Evolutionary conservation across 2,113 vertebrate genomes (phyloP), one percentile per base, ranked within the genome.

Genomic region (Cavia aperea): DNA sequence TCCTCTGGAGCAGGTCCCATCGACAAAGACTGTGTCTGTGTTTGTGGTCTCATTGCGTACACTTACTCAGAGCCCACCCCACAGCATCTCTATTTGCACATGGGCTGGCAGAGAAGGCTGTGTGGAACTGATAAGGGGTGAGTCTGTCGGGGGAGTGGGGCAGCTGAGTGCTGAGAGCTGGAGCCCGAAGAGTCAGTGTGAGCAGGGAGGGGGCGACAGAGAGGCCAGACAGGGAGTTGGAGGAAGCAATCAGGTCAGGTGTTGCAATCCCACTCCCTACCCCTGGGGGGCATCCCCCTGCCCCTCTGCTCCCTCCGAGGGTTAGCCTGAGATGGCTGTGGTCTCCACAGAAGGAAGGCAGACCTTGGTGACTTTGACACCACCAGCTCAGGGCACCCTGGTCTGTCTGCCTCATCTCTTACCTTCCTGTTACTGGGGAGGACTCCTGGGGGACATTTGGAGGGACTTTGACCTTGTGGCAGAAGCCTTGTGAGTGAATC

Each of bases 381-480:
- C 31, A 7, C 43, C 5, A 70, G 29, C 18, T 75, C 56, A 51
- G 86, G 36, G 46, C 16, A 9, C 19, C 39, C 58, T 33, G 49
- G 51, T 62, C 9, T 23, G 5, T 54, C 49, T 29, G 13, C 49
- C 73, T 93, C 54, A 62, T 62, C 60, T 84, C 63, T 63, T 18
- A 4, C 23, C 65, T 86, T 39, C 39, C 70, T 58, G 46, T 63
- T 68, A 70, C 33, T 86, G 86, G 66, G 18, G 36, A 58, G 54
- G 65, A 56, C n/a, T 87, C 78, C 82, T 49, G 18, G 1, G 7
- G 66, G 86, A 51, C 31, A 51, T 39, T 4, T 78, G 39, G 65
- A 68, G 77, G 84, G 65, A 81, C 94, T 87, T 19, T 88, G 95
- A 93, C 91, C 93, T 93, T 87, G 43, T 88, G 84, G 23, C 18